Evolutionary conservation across 2,888 invertebrate species (phyloP).

Genomic region (Oscheius sp.): DNA sequence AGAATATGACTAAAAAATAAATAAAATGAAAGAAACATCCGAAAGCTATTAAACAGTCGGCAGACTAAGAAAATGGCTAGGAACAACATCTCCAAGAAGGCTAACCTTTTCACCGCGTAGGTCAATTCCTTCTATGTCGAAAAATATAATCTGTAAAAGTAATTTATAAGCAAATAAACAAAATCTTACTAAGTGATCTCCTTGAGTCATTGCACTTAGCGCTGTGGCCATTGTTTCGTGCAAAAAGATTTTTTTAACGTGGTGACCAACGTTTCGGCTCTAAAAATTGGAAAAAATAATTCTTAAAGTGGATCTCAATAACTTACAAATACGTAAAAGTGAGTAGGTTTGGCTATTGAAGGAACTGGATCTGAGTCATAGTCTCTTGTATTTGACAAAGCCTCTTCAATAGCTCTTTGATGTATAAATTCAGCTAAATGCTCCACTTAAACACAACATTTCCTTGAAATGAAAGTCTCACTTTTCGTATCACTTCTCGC

Average conservation of each 20-base stretch:
- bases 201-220: conserved; percentile 30
- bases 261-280: conserved; percentile 29
- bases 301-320: not conserved
- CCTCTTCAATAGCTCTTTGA: conserved; percentile 35
- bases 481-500: conserved; percentile 29
- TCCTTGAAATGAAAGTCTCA: too few relatives aligned
- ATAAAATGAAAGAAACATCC: not conserved
- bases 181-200: conserved; percentile 26
- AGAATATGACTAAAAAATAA: not conserved
- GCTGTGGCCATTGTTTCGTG: conserved; percentile 30
- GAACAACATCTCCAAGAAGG: conserved; percentile 27
- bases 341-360: conserved; percentile 30
- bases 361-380: conserved; percentile 36
- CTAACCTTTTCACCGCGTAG: conserved; percentile 12
- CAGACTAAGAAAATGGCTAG: conserved; percentile 22
- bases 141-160: conserved; percentile 27
- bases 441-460: conserved; percentile 37
- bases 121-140: conserved; percentile 20
- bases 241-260: conserved; percentile 28
- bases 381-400: conserved; percentile 9
- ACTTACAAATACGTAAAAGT: conserved; percentile 45
- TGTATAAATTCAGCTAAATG: conserved; percentile 35
- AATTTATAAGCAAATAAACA: not conserved
- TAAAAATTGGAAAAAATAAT: not conserved
- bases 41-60: conserved; percentile 20